Conservation (phyloP, 2,888 invertebrate genomes). For the Orthonychiurus folsomi region DNA sequence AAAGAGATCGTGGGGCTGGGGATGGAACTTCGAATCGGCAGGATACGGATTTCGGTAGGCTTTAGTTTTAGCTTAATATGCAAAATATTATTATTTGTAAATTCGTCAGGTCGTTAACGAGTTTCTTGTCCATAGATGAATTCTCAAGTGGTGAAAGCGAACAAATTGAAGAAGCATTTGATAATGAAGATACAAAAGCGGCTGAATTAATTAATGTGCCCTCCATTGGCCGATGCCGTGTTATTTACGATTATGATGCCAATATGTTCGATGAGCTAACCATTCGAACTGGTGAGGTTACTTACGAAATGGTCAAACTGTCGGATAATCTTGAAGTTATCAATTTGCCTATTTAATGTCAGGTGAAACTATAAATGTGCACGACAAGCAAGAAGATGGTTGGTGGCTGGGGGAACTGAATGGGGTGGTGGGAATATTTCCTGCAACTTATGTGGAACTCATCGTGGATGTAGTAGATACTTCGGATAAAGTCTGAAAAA, state of each 20-base stretch:
- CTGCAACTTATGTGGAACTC: conserved; percentile 87
- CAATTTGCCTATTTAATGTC: conserved; percentile 40
- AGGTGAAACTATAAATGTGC: conserved; percentile 79
- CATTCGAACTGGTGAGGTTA: conserved; percentile 57
- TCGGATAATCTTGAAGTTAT: too few species aligned
- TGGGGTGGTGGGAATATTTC: conserved; percentile 80
- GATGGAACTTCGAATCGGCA: conserved; percentile 79
- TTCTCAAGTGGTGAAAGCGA: conserved; percentile 56
- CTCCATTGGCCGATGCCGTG: conserved; percentile 65
- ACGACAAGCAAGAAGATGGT: conserved; percentile 82
- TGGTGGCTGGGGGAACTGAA: conserved; percentile 90
- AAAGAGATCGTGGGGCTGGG: conserved; percentile 63
- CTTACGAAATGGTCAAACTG: too few species aligned
- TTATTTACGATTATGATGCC: conserved; percentile 77
- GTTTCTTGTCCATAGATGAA: too few species aligned
- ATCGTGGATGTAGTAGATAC: conserved; percentile 43
- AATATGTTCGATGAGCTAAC: conserved; percentile 78
- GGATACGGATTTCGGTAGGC: conserved; percentile 49
- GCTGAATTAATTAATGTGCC: conserved; percentile 41
- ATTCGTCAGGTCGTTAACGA: too few species aligned
- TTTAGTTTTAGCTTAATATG: neutral
- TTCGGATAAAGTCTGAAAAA: neutral
- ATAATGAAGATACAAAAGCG: conserved; percentile 29
- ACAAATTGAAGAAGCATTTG: conserved; percentile 39
- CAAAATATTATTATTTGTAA: neutral